Percentiles rank a stretch among this genome's conserved stretches.
These are phyloP conservation scores for Lasioglossum vierecki DNA, from an alignment of 2,888 invertebrate genomes.

Conservation along the genomic window DNA sequence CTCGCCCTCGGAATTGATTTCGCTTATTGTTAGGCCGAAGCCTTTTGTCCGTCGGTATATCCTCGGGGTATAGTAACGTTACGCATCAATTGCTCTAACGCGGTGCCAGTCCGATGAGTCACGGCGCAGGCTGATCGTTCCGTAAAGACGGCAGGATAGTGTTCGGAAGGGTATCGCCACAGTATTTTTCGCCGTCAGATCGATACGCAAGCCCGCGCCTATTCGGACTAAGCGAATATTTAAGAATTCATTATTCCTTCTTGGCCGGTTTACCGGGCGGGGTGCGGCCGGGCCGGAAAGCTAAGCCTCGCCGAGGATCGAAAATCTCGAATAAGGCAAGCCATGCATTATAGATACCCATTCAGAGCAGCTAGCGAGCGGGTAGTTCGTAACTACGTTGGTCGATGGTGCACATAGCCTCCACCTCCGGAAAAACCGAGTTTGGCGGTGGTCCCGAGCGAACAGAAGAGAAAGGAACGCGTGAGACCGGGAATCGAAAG, in stretches of 20 bases:
- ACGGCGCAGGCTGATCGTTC: not conserved
- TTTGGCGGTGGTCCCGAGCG: constrained; percentile 39
- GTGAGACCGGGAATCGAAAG: constrained; percentile 28
- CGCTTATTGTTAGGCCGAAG: not conserved
- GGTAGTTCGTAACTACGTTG: constrained; percentile 69
- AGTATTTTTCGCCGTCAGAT: constrained; percentile 37
- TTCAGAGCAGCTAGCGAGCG: constrained; percentile 64
- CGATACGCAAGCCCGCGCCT: constrained; percentile 48
- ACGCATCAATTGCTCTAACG: not conserved
- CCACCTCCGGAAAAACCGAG: constrained; percentile 42
- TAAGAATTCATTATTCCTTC: constrained; percentile 72
- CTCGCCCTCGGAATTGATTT: not conserved
- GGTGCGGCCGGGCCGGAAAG: constrained; percentile 44
- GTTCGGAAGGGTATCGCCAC: constrained; percentile 32
- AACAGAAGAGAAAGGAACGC: constrained; percentile 4
- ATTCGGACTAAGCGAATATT: constrained; percentile 68
- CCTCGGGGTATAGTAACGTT: not conserved
- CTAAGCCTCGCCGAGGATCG: constrained; percentile 72
- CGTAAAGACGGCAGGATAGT: not conserved
- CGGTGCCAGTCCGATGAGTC: not conserved
- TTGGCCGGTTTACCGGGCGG: constrained; percentile 48
- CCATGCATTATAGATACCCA: constrained; percentile 80
- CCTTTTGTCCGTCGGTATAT: not conserved
- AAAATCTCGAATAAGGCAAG: constrained; percentile 76
- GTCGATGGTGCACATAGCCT: constrained; percentile 60